Evolutionary conservation across 2,888 invertebrate genomes (phyloP).

Genomic region (Papilio gigon): DNA sequence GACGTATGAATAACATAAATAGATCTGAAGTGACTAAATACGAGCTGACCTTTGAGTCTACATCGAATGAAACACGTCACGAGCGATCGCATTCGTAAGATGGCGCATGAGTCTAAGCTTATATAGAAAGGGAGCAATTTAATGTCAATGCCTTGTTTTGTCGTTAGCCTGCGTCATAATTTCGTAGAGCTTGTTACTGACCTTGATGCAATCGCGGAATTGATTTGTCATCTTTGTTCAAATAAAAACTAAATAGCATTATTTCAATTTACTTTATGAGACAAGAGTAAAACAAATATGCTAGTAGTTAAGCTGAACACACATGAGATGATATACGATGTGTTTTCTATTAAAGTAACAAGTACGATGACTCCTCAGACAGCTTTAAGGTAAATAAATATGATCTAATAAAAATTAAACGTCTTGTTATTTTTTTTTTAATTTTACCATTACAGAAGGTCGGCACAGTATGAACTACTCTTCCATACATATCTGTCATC

Average conservation of each 20-base stretch:
- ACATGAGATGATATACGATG: background rate
- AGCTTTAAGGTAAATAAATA: background rate
- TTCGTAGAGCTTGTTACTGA: slow-evolving; percentile 13
- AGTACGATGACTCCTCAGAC: background rate
- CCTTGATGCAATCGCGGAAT: background rate
- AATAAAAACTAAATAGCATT: background rate
- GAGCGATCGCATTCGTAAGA: slow-evolving; percentile 3
- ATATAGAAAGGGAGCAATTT: slow-evolving; percentile 15
- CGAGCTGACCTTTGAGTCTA: slow-evolving; percentile 21
- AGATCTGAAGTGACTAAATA: slow-evolving; percentile 6
- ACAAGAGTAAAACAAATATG: slow-evolving; percentile 18
- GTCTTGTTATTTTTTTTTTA: no score
- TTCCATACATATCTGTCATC: no score
- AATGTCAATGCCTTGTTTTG: slow-evolving; percentile 13
- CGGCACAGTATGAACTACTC: no score
- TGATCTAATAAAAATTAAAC: background rate
- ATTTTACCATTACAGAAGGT: no score
- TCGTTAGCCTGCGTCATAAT: slow-evolving; percentile 18
- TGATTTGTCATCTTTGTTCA: slow-evolving; percentile 14
- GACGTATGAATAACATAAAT: slow-evolving; percentile 12
- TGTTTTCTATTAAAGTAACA: background rate
- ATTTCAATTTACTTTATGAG: slow-evolving; percentile 10
- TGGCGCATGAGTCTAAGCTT: background rate
- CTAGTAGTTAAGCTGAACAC: slow-evolving; percentile 1
- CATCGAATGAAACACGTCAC: slow-evolving; percentile 17